These are phyloP conservation scores for Chelon auratus DNA, from an alignment of 2,797 vertebrate species.

Conservation along the genomic window DNA sequence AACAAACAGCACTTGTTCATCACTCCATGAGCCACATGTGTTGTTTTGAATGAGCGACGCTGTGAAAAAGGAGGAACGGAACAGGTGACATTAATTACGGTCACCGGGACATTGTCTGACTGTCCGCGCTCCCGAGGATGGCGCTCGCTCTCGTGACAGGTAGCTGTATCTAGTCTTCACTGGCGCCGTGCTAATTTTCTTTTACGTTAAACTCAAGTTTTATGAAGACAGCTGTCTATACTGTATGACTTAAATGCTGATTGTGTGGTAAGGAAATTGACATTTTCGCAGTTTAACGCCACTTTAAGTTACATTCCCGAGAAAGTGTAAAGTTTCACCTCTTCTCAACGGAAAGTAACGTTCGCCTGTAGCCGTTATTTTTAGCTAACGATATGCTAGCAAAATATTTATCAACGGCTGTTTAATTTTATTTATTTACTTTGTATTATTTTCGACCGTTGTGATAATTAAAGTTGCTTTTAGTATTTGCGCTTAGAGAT, in stretches of 20 bases:
- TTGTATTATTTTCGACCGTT: neutral
- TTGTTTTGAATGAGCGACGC: neutral
- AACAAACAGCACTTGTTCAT: neutral
- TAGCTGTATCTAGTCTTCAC: neutral
- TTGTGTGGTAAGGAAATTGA: neutral
- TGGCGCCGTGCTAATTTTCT: neutral
- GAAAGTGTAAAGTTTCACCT: neutral
- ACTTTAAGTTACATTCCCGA: neutral
- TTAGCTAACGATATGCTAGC: neutral
- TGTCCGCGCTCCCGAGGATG: neutral
- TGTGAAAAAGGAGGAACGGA: neutral
- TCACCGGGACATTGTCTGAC: neutral
- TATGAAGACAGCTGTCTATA: too few relatives aligned
- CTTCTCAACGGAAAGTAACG: neutral
- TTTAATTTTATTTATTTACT: neutral
- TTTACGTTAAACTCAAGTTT: neutral
- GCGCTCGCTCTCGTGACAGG: constrained; percentile 13
- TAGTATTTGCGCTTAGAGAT: too few relatives aligned
- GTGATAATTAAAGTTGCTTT: too few relatives aligned
- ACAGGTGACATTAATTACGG: constrained; percentile 35
- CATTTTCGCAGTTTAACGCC: neutral
- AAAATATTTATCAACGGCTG: neutral
- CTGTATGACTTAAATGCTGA: neutral
- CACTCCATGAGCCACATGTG: neutral
- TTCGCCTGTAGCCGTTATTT: neutral